Percentiles rank a stretch among this genome's conserved stretches.
These are phyloP conservation scores for Colistium nudipinnis DNA, from an alignment of 2,113 vertebrate species.

Conservation along the genomic window DNA sequence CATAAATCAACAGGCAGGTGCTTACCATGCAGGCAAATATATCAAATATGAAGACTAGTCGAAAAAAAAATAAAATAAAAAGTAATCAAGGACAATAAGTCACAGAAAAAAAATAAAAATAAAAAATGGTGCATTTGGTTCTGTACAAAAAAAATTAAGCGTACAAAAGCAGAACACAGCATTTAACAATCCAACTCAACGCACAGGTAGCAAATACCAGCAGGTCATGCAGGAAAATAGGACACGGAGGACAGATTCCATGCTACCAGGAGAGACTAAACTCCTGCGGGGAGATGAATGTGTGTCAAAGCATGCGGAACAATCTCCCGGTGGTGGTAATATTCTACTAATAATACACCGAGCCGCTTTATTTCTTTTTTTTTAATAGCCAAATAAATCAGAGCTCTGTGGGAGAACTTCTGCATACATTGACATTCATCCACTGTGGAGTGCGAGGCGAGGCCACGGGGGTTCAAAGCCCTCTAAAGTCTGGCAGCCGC, in stretches of 20 bases:
- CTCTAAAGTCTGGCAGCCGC: conserved; percentile 41
- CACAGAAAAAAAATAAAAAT: conserved; percentile 10
- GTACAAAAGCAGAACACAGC: conserved; percentile 22
- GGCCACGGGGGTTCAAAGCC: conserved; percentile 46
- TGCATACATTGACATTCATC: conserved; percentile 74
- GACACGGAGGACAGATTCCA: conserved; percentile 42
- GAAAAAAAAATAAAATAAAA: conserved; percentile 15
- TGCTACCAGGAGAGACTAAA: conserved; percentile 47
- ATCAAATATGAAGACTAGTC: conserved; percentile 27
- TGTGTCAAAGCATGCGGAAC: conserved; percentile 56
- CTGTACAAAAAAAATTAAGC: neutral
- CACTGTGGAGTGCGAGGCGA: conserved; percentile 29
- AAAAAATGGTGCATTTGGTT: too few species aligned
- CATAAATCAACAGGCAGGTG: conserved; percentile 11
- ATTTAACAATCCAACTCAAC: conserved; percentile 38
- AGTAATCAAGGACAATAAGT: conserved; percentile 1
- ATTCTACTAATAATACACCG: neutral
- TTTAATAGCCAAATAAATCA: conserved; percentile 12
- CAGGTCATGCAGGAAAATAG: conserved; percentile 68
- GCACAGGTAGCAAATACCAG: conserved; percentile 46
- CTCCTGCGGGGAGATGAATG: conserved; percentile 50
- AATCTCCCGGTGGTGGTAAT: conserved; percentile 3
- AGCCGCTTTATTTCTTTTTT: too few species aligned
- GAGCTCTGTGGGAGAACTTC: conserved; percentile 28
- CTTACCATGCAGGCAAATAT: conserved; percentile 67